Evolutionary conservation across 30 jellyfish, hydroid and myxozoan genomes (phyloP).

Genomic region (Hydractinia symbiolongicarpus): DNA sequence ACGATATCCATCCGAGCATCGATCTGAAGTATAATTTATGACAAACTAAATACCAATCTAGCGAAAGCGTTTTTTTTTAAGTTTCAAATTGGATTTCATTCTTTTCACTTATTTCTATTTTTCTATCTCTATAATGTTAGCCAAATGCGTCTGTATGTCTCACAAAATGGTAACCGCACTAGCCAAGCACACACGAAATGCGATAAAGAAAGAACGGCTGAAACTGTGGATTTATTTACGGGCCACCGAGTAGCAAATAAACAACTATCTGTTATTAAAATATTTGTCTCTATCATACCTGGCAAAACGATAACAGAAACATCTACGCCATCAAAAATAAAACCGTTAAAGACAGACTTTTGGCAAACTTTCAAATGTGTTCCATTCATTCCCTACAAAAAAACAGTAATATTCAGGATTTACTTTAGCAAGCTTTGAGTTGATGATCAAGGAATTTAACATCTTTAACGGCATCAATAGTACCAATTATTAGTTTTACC

Average conservation of each 20-base stretch:
- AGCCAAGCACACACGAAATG: too few relatives aligned
- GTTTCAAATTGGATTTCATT: background rate
- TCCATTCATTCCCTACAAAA: constrained; percentile 3
- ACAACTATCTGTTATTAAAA: background rate
- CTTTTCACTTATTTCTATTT: too few relatives aligned
- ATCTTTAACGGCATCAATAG: too few relatives aligned
- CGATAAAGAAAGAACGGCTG: too few relatives aligned
- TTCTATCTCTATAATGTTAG: too few relatives aligned
- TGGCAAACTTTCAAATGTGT: constrained; percentile 22
- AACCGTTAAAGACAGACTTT: constrained; percentile 4
- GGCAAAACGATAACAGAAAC: constrained; percentile 2
- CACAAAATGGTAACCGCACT: too few relatives aligned
- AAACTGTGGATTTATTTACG: too few relatives aligned
- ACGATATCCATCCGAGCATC: constrained; percentile 9
- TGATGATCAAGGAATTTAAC: too few relatives aligned
- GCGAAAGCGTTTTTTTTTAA: background rate
- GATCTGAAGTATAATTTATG: background rate
- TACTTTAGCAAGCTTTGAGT: too few relatives aligned
- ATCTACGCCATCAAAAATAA: background rate
- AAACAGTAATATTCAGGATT: background rate
- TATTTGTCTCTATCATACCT: constrained; percentile 3
- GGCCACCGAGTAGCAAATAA: too few relatives aligned
- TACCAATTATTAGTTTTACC: background rate
- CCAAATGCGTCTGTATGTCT: too few relatives aligned
- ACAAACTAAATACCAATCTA: background rate